Base-by-base conservation (phyloP, 2,113 vertebrate genomes). In the Thunnus thynnus region DNA sequence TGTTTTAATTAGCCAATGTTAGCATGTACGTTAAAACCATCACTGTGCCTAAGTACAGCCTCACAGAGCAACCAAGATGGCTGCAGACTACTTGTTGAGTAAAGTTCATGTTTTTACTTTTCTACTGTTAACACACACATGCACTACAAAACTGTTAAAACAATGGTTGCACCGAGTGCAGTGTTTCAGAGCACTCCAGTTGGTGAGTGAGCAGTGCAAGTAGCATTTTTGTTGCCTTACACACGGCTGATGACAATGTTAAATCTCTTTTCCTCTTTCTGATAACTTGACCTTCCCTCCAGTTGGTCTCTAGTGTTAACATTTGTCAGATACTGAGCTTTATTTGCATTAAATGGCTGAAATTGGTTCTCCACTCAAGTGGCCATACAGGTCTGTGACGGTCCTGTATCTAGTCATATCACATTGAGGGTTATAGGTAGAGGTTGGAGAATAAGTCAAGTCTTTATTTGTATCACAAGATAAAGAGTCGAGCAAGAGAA, bases 401-500 rank as follows among this genome's bases (percentile, higher is more conserved):
- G 7, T 66, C 66, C 20, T 58, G 36, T 73, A 60, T 54, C 17
- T 67, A 63, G 50, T 27, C 25, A 50, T 41, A 36, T 78, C 67
- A 32, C 27, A 51, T 18, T 63, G 8, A 54, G 41, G 30, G 41
- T 25, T 62, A 36, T 16, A 57, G 51, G 46, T 70, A 47, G 20
- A 66, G 41, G 18, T 78, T 55, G 17, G n/a, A 83, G 55, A 66
- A 77, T 72, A 68, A 71, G 50, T 57, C 36, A 54, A 67, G 25
- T 60, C 18, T 12, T 32, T 84, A 22, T 72, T 62, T 57, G 41
- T 66, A 18, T 81, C 27, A 50, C 52, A 84, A 68, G 61, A 79
- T 70, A 63, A 73, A 76, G 30, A 77, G 72, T 78, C 44, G n/a
- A 78, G 52, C 54, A 46, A 51, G 63, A 71, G 65, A 73, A 79